A percentile compares a stretch with the other conserved stretches of the same genome.
Evolutionary conservation across 2,888 invertebrate genomes (phyloP).

Genomic region (Cephus rjabovi): DNA sequence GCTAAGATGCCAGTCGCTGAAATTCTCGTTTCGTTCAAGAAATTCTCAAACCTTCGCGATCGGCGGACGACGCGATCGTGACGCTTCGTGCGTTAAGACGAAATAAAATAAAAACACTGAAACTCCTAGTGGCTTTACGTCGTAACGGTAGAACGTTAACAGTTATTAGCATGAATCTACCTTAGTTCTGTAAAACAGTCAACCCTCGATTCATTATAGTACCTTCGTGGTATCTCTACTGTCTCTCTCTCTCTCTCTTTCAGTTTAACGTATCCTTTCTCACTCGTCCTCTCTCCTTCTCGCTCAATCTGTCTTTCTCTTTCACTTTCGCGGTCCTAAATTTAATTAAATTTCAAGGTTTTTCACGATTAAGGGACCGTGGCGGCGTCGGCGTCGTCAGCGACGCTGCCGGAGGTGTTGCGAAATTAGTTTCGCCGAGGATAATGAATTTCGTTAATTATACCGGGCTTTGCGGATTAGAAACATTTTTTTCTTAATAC

Average conservation of each 20-base stretch:
- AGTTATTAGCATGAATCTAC: conserved; percentile 58
- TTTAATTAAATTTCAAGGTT: conserved; percentile 67
- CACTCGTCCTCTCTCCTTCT: background rate
- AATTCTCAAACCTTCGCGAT: too few relatives aligned
- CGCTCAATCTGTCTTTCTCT: conserved; percentile 40
- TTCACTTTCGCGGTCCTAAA: conserved; percentile 63
- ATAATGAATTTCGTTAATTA: conserved; percentile 66
- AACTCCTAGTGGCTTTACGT: conserved; percentile 16
- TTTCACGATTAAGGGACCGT: conserved; percentile 65
- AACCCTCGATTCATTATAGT: conserved; percentile 38
- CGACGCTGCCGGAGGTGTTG: conserved; percentile 46
- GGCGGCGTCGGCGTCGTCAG: conserved; percentile 25
- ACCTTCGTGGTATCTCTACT: conserved; percentile 11
- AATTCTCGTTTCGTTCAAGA: too few relatives aligned
- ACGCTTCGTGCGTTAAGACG: too few relatives aligned
- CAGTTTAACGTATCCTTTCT: conserved; percentile 21
- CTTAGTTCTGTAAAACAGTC: too few relatives aligned
- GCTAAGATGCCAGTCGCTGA: too few relatives aligned
- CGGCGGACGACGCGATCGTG: too few relatives aligned
- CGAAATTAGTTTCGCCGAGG: conserved; percentile 62
- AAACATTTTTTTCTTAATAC: too few relatives aligned
- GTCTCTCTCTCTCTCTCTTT: conserved; percentile 30
- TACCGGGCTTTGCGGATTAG: conserved; percentile 35
- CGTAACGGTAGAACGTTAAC: conserved; percentile 56
- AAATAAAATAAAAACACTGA: too few relatives aligned